phyloP scores from a whole-genome alignment of 2,113 vertebrate genomes.

The Stegostoma tigrinum region DNA sequence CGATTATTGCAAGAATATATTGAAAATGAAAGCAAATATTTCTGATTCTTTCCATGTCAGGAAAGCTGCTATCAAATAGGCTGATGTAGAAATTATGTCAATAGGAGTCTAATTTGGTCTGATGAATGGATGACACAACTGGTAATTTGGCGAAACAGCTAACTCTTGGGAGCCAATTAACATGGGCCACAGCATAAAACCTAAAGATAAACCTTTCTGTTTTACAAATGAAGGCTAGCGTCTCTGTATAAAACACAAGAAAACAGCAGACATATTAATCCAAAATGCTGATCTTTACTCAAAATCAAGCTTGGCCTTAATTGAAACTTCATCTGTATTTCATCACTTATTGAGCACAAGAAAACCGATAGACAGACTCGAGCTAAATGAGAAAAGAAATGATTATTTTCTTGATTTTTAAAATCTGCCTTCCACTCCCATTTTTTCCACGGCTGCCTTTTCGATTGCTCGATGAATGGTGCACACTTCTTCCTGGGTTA shows the following conservation, averaged over 20 bases:
- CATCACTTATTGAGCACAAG: not conserved
- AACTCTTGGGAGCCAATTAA: conserved; percentile 30
- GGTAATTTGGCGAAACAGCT: not conserved
- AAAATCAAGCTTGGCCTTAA: not conserved
- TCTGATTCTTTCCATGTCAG: not conserved
- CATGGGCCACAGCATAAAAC: not conserved
- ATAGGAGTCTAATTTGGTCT: not conserved
- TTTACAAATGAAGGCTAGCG: conserved; percentile 12
- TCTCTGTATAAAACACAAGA: not conserved
- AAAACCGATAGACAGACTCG: not conserved
- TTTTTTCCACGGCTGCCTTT: conserved; percentile 55
- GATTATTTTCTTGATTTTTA: conserved; percentile 44
- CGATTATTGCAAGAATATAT: not conserved
- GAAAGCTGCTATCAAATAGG: not conserved
- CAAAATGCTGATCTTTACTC: conserved; percentile 9
- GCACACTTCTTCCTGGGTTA: conserved; percentile 73
- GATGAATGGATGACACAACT: not conserved
- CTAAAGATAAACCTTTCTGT: not conserved
- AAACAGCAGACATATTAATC: not conserved
- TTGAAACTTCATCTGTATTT: not conserved
- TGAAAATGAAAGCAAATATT: not conserved
- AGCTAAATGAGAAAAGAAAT: not conserved
- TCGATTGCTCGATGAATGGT: conserved; percentile 67
- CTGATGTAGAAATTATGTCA: not conserved
- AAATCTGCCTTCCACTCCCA: conserved; percentile 78